Base-by-base conservation (phyloP, 2,888 invertebrate species). In the Ectobius pallidus region DNA sequence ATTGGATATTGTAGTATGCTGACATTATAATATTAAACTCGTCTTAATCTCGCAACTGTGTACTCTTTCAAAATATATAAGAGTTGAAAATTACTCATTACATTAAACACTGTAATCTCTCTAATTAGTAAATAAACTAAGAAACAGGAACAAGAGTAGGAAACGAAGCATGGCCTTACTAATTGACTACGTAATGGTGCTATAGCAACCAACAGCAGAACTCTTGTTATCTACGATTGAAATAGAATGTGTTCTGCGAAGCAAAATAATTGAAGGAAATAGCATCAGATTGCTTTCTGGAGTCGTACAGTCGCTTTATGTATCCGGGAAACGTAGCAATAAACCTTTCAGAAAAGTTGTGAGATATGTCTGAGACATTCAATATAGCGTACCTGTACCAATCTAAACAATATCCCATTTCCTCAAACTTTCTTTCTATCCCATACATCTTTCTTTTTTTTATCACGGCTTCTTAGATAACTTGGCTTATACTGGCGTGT, bases 401-500 rank as follows among this genome's bases (percentile, higher is more conserved):
- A 25, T 52, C 25, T 25, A 52, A 52, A 25, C 52, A 52, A 52
- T 52, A 52, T 52, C 52, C 52, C 25, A 52, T 52, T 52, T 52
- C 52, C 25, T 3, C 22, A 3, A 52, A 6, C 16, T 52, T 52
- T 14, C 14, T 52, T 1, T 52, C 20, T 3, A 3, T 25, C 14
- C 52, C 25, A 1, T 25, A 3, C 25, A 11, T 4, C 25, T 52
- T 18, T 14, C 3, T 25, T 3, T 49, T 49, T 52, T 52, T 22
- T 52, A 25, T 52, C 25, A 6, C 52, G 9, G 25, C 52, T 14
- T 52, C 52, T 52, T 52, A 14, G 52, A 52, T 6, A 52, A 52
- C 52, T 52, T 52, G 52, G 11, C 11, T 52, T 7, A 25, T 1
- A 25, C 14, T 25, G 25, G 22, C 52, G 25, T 22, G 52, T 52